phyloP scores from a whole-genome alignment of 2,797 vertebrate genomes.

The Pipistrellus pipistrellus region DNA sequence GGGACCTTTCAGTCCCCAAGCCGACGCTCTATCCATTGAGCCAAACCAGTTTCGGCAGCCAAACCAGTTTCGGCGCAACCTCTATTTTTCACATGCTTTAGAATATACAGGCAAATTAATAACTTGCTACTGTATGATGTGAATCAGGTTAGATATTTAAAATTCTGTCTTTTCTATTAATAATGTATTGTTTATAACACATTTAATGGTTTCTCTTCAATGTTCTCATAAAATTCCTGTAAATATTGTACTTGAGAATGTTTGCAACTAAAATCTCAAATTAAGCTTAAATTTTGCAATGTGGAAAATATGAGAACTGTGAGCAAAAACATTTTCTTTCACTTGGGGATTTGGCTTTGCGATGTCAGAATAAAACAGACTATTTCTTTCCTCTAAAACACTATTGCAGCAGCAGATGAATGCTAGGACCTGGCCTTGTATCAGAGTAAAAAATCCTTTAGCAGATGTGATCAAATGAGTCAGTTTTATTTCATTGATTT shows the following conservation, averaged over 20 bases:
- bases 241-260: slow-evolving; percentile 61
- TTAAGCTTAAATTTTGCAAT: slow-evolving; percentile 50
- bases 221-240: slow-evolving; percentile 42
- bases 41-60: too few species aligned
- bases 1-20: too few species aligned
- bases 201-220: slow-evolving; percentile 55
- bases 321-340: neutral
- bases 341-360: neutral
- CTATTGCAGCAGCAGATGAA: neutral
- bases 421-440: neutral
- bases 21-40: too few species aligned
- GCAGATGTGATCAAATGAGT: neutral
- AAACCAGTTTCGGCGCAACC: too few species aligned
- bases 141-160: slow-evolving; percentile 47
- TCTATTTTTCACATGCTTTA: neutral
- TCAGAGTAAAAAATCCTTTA: neutral
- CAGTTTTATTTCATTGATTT: neutral
- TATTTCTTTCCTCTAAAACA: slow-evolving; percentile 5
- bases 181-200: slow-evolving; percentile 35
- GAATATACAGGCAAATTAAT: neutral
- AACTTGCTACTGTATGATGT: neutral
- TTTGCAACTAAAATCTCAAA: slow-evolving; percentile 33
- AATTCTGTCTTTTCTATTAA: slow-evolving; percentile 47
- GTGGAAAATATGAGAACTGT: slow-evolving; percentile 15
- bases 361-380: neutral